phyloP scores from a whole-genome alignment of 2,113 vertebrate genomes.

The Murina feae region DNA sequence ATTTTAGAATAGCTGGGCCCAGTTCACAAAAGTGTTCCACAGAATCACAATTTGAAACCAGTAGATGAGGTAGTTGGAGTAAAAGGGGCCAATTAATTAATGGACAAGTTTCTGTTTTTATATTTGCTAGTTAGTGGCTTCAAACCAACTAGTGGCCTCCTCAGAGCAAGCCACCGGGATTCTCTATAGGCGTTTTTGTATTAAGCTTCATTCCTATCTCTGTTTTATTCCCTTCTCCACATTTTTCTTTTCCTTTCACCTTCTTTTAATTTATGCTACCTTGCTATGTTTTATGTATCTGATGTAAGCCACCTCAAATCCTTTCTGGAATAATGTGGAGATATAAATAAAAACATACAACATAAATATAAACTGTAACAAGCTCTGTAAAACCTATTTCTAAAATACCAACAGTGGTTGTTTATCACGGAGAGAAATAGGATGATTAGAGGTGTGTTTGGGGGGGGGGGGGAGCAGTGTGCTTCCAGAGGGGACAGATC shows the following conservation, averaged over 20 bases:
- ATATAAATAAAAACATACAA: conserved; percentile 51
- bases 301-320: conserved; percentile 43
- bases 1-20: not conserved
- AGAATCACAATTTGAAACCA: not conserved
- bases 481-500: not conserved
- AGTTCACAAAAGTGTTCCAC: not conserved
- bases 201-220: not conserved
- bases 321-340: conserved; percentile 32
- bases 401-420: conserved; percentile 31
- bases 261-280: conserved; percentile 42
- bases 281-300: conserved; percentile 32
- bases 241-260: not conserved
- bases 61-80: not conserved
- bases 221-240: not conserved
- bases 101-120: not conserved
- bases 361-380: conserved; percentile 49
- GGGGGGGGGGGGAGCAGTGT: not conserved
- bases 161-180: not conserved
- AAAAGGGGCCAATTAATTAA: not conserved
- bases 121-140: not conserved
- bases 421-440: conserved; percentile 10
- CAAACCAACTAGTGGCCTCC: not conserved
- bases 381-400: conserved; percentile 45
- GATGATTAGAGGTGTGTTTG: not conserved
- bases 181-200: not conserved